Conservation (phyloP, 2,888 invertebrate genomes). For the Polyommatus iphigenia region DNA sequence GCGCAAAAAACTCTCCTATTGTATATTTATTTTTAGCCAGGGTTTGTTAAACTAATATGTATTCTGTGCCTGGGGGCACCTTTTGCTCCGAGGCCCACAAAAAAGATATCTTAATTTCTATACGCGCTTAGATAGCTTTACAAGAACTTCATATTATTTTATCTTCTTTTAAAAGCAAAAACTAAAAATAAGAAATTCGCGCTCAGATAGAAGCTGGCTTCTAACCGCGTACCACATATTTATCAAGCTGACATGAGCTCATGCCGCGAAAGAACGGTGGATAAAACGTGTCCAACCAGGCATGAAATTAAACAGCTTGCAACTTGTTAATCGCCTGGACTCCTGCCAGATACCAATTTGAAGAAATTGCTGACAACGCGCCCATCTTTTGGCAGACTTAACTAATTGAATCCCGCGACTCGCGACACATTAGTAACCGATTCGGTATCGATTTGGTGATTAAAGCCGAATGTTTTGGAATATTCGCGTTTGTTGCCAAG, state of each 20-base stretch:
- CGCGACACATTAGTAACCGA: slow-evolving; percentile 27
- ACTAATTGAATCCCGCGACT: slow-evolving; percentile 40
- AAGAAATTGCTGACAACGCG: slow-evolving; percentile 62
- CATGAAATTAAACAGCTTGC: slow-evolving; percentile 70
- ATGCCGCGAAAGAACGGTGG: slow-evolving; percentile 34
- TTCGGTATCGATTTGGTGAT: slow-evolving; percentile 25
- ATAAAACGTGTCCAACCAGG: slow-evolving; percentile 55
- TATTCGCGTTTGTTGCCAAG: neutral
- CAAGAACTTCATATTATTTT: no score
- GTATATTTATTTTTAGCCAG: no score
- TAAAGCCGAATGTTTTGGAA: slow-evolving; percentile 15
- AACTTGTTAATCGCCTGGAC: slow-evolving; percentile 71
- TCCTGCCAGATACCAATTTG: slow-evolving; percentile 65
- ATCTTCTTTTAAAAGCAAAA: neutral
- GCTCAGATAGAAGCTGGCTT: neutral
- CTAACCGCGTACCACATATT: neutral
- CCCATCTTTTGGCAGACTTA: slow-evolving; percentile 42
- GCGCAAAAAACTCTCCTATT: no score
- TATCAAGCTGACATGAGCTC: slow-evolving; percentile 2
- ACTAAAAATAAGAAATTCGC: neutral
- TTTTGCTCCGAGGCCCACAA: no score
- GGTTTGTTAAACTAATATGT: no score
- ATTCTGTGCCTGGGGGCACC: no score
- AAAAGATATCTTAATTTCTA: no score
- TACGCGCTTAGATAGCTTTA: no score